Evolutionary conservation across 92 coral and sea anemone species (phyloP), one percentile per base, ranked within the genome.

Genomic region (Desmophyllum pertusum): DNA sequence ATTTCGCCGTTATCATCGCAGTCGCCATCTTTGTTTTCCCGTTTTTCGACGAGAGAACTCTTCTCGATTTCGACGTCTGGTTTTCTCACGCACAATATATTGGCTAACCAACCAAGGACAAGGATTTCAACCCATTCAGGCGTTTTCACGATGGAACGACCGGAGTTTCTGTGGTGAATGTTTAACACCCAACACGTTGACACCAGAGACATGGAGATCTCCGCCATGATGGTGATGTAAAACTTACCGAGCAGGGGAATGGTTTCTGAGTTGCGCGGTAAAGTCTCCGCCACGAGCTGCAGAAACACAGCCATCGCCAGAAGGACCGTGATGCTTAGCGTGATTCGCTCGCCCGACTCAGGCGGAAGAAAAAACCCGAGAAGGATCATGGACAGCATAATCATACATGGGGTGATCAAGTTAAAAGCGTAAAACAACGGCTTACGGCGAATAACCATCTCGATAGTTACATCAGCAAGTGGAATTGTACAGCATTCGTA

Each of bases 261-360:
- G 19, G 92, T 74, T 50, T 93, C 97, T 52, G 98, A 94, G 83
- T 93, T 95, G 63, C 97, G 95, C 39, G 98, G 98, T 29, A 95
- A 75, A 59, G 90, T 83, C 52, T 95, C 97, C 31, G 94, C 95
- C 63, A 89, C 91, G 2, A 95, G 93, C 78, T 95, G 95, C 53
- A 95, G 75, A n/a, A 95, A 95, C 35, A 95, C 98, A 0, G 97
- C 97, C 97, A 95, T 93, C 23, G 98, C 97, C 0, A 95, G 83
- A 64, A 95, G 83, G 19, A 95, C 95, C 67, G 98, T 95, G 88
- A 95, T 95, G 84, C 94, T 95, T 6, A 95, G 86, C 73, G 98
- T 93, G 70, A 92, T 93, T 7, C 98, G 94, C 70, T 95, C 98
- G 27, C 95, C 94, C n/a, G 95, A 89, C 59, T 95, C 98, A 14